A percentile compares a stretch with the other conserved stretches of the same genome.
phyloP scores from a whole-genome alignment of 2,113 vertebrate species.

The Peromyscus polionotus region DNA sequence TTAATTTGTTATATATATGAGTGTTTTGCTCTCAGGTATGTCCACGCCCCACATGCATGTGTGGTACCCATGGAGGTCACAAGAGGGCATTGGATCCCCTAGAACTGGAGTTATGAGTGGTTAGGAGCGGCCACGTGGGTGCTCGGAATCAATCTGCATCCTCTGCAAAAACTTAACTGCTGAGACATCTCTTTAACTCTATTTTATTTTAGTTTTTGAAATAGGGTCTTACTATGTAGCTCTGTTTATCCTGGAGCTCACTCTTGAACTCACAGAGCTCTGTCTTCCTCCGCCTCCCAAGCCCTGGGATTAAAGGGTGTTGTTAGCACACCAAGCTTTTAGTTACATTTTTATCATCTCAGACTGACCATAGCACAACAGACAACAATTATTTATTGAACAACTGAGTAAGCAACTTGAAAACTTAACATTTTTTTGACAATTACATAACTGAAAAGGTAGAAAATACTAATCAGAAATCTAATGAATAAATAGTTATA shows the following conservation, averaged over 20 bases:
- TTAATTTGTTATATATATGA: neutral
- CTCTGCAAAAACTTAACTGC: neutral
- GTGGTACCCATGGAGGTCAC: neutral
- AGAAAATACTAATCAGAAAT: conserved; percentile 25
- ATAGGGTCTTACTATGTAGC: neutral
- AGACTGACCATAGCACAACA: neutral
- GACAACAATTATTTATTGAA: conserved; percentile 34
- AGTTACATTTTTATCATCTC: neutral
- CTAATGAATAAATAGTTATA: conserved; percentile 34
- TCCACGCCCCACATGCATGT: neutral
- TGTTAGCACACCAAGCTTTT: neutral
- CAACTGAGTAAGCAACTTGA: conserved; percentile 42
- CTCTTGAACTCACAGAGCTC: neutral
- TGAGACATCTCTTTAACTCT: neutral
- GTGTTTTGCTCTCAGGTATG: neutral
- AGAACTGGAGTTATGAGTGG: neutral
- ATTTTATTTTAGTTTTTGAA: neutral
- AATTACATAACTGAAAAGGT: conserved; percentile 14
- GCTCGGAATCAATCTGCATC: too few relatives aligned
- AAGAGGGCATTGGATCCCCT: neutral
- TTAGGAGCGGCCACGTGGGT: neutral
- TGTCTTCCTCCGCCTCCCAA: neutral
- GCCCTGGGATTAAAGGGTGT: neutral
- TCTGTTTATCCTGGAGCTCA: neutral
- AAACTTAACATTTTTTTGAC: neutral